These are phyloP conservation scores for Neoscelio sp. DNA, from an alignment of 2,888 invertebrate species.

Conservation along the genomic window DNA sequence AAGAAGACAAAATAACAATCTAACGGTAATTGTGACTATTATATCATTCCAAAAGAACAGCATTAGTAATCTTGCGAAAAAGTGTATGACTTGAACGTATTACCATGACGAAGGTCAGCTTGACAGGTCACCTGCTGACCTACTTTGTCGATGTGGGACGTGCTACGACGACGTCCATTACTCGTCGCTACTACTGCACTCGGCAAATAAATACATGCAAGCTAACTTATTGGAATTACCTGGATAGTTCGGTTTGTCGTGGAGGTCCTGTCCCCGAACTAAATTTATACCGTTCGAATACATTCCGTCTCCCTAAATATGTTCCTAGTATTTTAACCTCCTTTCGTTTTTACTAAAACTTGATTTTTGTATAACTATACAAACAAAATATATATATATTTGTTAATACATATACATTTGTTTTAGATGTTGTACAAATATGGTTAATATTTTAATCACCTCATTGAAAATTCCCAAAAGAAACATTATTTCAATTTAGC, in stretches of 20 bases:
- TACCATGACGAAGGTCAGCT: slow-evolving; percentile 72
- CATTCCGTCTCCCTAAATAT: slow-evolving; percentile 6
- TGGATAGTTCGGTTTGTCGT: slow-evolving; percentile 46
- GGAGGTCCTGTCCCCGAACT: slow-evolving; percentile 23
- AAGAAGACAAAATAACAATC: too few relatives aligned
- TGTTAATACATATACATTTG: too few relatives aligned
- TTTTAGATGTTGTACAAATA: too few relatives aligned
- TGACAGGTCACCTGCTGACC: slow-evolving; percentile 80
- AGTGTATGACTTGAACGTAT: slow-evolving; percentile 62
- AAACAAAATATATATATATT: background rate
- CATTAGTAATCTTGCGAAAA: slow-evolving; percentile 46
- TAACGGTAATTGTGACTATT: background rate
- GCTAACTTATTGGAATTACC: slow-evolving; percentile 64
- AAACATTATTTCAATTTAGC: too few relatives aligned
- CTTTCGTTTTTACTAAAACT: slow-evolving; percentile 9
- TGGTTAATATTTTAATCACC: too few relatives aligned
- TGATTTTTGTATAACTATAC: background rate
- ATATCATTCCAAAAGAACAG: slow-evolving; percentile 20
- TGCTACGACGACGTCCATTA: slow-evolving; percentile 63
- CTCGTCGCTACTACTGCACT: slow-evolving; percentile 60
- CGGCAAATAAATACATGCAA: slow-evolving; percentile 66
- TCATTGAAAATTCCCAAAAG: too few relatives aligned
- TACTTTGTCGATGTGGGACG: slow-evolving; percentile 73
- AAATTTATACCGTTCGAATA: slow-evolving; percentile 53
- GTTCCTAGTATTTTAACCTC: slow-evolving; percentile 9